Evolutionary conservation across 2,797 vertebrate species (phyloP).

Genomic region (Gymnodraco acuticeps): DNA sequence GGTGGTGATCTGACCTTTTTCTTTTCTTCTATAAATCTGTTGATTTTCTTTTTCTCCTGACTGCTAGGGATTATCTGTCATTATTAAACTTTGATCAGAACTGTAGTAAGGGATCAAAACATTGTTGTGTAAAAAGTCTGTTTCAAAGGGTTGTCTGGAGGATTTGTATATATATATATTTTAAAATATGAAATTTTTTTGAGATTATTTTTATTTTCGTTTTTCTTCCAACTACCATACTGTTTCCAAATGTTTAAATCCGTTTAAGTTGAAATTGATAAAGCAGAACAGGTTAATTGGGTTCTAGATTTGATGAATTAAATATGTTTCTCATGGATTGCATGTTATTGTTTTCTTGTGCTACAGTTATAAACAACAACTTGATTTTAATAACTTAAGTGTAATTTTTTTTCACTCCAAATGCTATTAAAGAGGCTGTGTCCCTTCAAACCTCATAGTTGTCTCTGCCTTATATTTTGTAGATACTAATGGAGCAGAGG

Average conservation of each 20-base stretch:
- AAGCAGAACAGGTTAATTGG: conserved; percentile 75
- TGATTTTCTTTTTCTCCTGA: conserved; percentile 56
- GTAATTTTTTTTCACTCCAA: conserved; percentile 91
- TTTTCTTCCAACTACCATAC: conserved; percentile 68
- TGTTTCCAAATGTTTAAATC: conserved; percentile 80
- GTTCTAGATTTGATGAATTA: conserved; percentile 73
- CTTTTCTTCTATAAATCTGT: conserved; percentile 62
- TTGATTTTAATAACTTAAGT: conserved; percentile 89
- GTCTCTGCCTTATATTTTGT: conserved; percentile 44
- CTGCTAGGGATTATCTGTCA: conserved; percentile 67
- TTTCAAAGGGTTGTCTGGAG: conserved; percentile 81
- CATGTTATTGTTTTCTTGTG: conserved; percentile 88
- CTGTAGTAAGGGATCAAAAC: conserved; percentile 83
- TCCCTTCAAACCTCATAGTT: conserved; percentile 78
- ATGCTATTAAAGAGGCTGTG: conserved; percentile 91
- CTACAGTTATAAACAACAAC: conserved; percentile 78
- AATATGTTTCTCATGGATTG: conserved; percentile 83
- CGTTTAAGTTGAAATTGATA: conserved; percentile 70
- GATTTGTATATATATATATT: conserved; percentile 85
- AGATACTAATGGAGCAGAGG: neutral
- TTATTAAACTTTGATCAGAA: conserved; percentile 74
- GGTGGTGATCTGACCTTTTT: conserved; percentile 76
- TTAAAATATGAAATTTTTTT: conserved; percentile 79
- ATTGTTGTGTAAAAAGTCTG: conserved; percentile 80
- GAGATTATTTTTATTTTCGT: conserved; percentile 60